Evolutionary conservation across 2,888 invertebrate genomes (phyloP), one percentile per base, ranked within the genome.

Genomic region (Acleris emargana): DNA sequence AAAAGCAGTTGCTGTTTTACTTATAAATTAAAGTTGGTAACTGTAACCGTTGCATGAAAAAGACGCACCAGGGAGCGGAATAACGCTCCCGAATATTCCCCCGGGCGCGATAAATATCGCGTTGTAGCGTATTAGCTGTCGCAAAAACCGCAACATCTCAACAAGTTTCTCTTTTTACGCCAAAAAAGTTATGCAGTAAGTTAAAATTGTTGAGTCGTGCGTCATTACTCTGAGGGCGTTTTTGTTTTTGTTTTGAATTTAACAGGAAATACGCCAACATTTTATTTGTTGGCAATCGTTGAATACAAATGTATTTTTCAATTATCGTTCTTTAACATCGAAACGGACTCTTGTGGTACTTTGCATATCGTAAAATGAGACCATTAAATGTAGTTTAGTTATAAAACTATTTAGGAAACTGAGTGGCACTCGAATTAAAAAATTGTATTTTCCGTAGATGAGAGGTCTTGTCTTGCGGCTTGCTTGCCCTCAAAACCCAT

Each of bases 91-190:
- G 72, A 80, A 79, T 72, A 83, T 79, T 80, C 88, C 86, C 88
- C 45, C 55, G 77, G 79, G 88, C 77, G 75, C 78, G 81, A 87
- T 87, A 87, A 88, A 89, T 87, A 87, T 79, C 72, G 71, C 70
- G 72, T 73, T 32, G 69, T 71, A 64, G 63, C 67, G 72, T 72
- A 82, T 80, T 81, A 81, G 78, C 78, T 82, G 83, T 81, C 81
- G 76, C 76, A 73, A 76, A 77, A 79, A 77, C 75, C 75, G 72
- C 76, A 70, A 72, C 69, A 71, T 64, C 64, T 75, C 73, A 68
- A 72, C 71, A 70, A 70, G 66, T 73, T 71, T 61, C 51, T 63
- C 63, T 68, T 71, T 69, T 69, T 69, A 68, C 54, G 58, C 60
- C 38, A 38, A 68, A 53, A 55, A 67, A 58, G 58, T 58, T 57